Conservation (phyloP, 2,888 invertebrate species). For the Perithous albicinctus region DNA sequence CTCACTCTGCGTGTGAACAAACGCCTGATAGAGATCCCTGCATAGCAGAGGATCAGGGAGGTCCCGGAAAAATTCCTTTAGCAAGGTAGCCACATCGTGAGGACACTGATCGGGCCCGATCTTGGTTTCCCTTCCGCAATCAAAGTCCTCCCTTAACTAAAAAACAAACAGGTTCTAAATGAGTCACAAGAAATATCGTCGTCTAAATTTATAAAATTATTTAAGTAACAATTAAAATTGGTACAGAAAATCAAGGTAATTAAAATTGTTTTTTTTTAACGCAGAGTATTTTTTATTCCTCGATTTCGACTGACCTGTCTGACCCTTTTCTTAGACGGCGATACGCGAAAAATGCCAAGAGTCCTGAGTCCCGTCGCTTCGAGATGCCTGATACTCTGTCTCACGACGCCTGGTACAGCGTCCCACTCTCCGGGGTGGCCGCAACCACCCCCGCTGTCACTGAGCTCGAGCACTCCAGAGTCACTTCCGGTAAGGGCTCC, state of each 20-base stretch:
- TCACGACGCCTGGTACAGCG: constrained; percentile 91
- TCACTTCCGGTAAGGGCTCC: constrained; percentile 81
- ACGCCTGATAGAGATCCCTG: constrained; percentile 94
- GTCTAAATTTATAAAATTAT: constrained; percentile 5
- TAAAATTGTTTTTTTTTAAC: not conserved
- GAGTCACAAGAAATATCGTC: constrained; percentile 13
- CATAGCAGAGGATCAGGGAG: constrained; percentile 96
- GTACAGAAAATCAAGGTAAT: too few relatives aligned
- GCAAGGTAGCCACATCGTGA: constrained; percentile 96
- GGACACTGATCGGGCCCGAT: constrained; percentile 94
- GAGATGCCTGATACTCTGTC: constrained; percentile 92
- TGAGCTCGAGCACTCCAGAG: constrained; percentile 83
- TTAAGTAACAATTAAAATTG: too few relatives aligned
- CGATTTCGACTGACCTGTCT: constrained; percentile 90
- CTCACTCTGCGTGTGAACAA: constrained; percentile 96
- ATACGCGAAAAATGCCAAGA: constrained; percentile 96
- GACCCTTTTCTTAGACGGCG: constrained; percentile 96
- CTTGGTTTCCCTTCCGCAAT: constrained; percentile 90
- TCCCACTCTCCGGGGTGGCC: constrained; percentile 83
- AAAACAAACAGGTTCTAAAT: constrained; percentile 70
- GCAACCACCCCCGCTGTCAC: constrained; percentile 87
- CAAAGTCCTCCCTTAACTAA: constrained; percentile 95
- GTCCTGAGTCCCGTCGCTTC: constrained; percentile 93
- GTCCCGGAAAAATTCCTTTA: constrained; percentile 97
- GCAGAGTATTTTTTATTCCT: not conserved